phyloP scores from a whole-genome alignment of 2,113 vertebrate species.

The Ondatra zibethicus region DNA sequence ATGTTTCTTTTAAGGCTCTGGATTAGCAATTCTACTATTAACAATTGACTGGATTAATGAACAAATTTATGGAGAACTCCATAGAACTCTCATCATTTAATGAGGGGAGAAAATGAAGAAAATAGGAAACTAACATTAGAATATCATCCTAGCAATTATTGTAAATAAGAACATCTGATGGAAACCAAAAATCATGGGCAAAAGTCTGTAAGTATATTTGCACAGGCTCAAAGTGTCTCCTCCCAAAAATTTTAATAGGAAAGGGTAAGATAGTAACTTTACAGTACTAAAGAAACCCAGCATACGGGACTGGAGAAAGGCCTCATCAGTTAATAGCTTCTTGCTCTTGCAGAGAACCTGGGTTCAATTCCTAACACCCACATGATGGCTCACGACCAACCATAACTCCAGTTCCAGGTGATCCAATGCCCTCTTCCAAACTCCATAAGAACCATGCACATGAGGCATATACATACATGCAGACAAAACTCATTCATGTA shows the following conservation, averaged over 20 bases:
- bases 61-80: neutral
- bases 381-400: neutral
- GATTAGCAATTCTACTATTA: slow-evolving; percentile 24
- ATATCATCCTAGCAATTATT: neutral
- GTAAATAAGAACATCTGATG: neutral
- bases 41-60: neutral
- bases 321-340: neutral
- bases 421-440: neutral
- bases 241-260: slow-evolving; percentile 28
- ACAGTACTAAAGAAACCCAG: neutral
- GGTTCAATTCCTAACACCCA: neutral
- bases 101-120: neutral
- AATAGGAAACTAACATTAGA: slow-evolving; percentile 33
- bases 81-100: slow-evolving; percentile 15
- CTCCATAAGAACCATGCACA: neutral
- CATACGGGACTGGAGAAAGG: neutral
- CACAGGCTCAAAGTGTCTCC: neutral
- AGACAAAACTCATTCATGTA: neutral
- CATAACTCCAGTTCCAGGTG: neutral
- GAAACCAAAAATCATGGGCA: slow-evolving; percentile 8
- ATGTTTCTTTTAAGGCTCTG: neutral
- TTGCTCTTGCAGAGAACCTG: neutral
- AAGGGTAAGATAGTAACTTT: neutral
- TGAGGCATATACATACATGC: neutral
- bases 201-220: slow-evolving; percentile 24